Evolutionary conservation across 1,140 invertebrate genomes (phyloP).

Genomic region (Mya arenaria): DNA sequence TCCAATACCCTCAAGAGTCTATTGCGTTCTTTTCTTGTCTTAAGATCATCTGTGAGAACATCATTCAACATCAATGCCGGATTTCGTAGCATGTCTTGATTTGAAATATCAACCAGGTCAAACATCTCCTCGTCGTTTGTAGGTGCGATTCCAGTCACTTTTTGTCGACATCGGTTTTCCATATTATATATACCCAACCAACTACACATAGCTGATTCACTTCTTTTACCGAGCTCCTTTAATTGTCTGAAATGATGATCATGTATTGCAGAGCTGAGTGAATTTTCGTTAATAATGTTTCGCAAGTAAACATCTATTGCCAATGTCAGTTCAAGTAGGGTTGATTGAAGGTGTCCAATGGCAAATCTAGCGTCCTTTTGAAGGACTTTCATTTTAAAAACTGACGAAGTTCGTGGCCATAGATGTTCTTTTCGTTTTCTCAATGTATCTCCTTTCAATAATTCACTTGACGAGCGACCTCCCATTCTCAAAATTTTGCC

Average conservation of each 20-base stretch:
- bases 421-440: background rate
- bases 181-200: background rate
- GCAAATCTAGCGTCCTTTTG: background rate
- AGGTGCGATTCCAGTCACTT: constrained; percentile 9
- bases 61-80: too few species aligned
- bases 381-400: background rate
- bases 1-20: too few species aligned
- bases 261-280: background rate
- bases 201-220: background rate
- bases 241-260: background rate
- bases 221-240: background rate
- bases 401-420: too few species aligned
- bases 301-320: constrained; percentile 76
- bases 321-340: background rate
- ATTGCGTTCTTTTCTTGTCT: too few species aligned
- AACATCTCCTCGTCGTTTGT: background rate
- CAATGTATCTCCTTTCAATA: constrained; percentile 19
- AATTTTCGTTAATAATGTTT: constrained; percentile 48
- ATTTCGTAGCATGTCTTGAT: too few species aligned
- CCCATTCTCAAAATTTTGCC: constrained; percentile 87
- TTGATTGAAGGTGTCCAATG: background rate
- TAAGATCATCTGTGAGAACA: too few species aligned
- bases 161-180: background rate
- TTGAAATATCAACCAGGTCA: too few species aligned
- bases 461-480: constrained; percentile 81